phyloP scores from a whole-genome alignment of 1,140 invertebrate species.

The Dolichoris vasculosae region DNA sequence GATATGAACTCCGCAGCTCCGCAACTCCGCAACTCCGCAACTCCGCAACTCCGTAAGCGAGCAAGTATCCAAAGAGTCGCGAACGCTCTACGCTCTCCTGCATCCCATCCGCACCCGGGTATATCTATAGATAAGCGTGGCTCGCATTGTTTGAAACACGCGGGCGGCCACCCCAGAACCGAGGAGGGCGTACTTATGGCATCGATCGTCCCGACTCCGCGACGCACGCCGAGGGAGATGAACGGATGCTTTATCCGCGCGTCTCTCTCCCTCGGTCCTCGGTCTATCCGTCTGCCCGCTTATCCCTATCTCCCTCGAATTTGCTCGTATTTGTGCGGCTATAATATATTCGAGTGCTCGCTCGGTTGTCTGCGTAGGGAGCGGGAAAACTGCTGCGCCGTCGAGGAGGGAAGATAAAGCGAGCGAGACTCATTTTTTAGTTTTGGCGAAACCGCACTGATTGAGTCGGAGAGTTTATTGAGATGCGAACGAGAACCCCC shows the following conservation, averaged over 20 bases:
- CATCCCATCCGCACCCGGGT: background rate
- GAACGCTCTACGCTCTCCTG: background rate
- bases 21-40: no score
- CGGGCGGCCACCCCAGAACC: background rate
- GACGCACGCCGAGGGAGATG: background rate
- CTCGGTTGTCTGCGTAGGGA: background rate
- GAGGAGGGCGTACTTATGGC: background rate
- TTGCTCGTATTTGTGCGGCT: conserved; percentile 39
- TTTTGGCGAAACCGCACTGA: conserved; percentile 7
- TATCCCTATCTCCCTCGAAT: conserved; percentile 7
- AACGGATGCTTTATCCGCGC: conserved; percentile 2
- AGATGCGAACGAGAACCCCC: background rate
- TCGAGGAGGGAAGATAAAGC: background rate
- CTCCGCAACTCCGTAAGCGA: no score
- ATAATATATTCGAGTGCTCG: background rate
- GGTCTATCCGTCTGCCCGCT: background rate
- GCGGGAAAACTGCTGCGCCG: background rate
- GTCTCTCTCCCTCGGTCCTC: conserved; percentile 15
- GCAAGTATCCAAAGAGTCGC: no score
- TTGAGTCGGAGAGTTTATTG: conserved; percentile 35
- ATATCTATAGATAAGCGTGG: background rate
- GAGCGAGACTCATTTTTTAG: background rate
- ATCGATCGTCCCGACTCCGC: conserved; percentile 31
- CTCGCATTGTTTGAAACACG: conserved; percentile 36
- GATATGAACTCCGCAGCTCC: no score